Base-by-base conservation (phyloP, 2,888 invertebrate genomes). In the Hypena proboscidalis region DNA sequence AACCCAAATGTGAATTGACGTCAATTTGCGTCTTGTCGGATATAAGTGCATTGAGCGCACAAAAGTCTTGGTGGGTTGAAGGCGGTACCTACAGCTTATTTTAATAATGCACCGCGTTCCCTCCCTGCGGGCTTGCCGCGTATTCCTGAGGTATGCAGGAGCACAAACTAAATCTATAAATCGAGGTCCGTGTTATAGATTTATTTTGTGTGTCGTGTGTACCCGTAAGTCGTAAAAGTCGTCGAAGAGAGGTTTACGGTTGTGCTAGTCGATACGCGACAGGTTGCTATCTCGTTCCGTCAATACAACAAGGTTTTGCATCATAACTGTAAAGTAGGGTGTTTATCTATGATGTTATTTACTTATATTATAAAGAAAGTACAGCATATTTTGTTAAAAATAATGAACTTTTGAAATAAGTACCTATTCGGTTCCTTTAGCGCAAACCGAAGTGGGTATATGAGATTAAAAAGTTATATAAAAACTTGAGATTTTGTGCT, bases 201-300 rank as follows among this genome's bases (percentile, higher is more conserved):
- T 37, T 43, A 43, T 43, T 32, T 32, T 32, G 36, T 37, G 26
- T 13, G 8, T 20, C 15, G 29, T 29, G 8, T 6, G 31, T 36
- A 30, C 4, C 27, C 4, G 30, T 14, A 30, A 17, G 20, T 43
- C 36, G 36, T 43, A 36, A 43, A 43, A 36, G 31, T 36, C 26
- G 31, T 32, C 17, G 15, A 21, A 9, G 43, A 36, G 32, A 43
- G 36, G 42, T 42, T 36, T 42, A 32, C 20, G 8, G 36, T 20
- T 8, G 21, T 19, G 11, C 8, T 26, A 26, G 25, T 13, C 11
- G 5, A 22, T 35, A 20, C 13, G 31, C 33, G 32, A 40, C 39
- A 35, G 22, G 29, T 13, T 34, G 11, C 3, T 32, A 33, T 40
- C 32, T 33, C 4, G 19, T 31, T 10, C 17, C 15, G 26, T 15